Base-by-base conservation (phyloP, 2,797 vertebrate genomes). In the Sebastolobus altivelis region DNA sequence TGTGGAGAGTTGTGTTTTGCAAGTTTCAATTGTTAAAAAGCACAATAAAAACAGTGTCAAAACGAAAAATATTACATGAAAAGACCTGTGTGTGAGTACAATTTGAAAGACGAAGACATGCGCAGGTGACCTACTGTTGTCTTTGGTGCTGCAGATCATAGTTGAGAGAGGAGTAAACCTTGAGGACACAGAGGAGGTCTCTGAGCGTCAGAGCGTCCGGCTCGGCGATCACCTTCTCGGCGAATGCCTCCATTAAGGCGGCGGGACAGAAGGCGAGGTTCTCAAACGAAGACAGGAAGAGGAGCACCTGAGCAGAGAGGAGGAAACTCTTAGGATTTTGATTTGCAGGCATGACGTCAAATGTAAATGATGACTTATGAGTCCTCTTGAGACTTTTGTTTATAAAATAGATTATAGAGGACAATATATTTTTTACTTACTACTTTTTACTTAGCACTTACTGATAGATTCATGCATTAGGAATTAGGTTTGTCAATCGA, bases 81-180 rank as follows among this genome's bases (percentile, higher is more conserved):
- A 22, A 10, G 22, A 25, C 55, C 13, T 12, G 59, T 10, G 60
- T 20, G 1, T 2, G 66, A 9, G 52, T 16, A 9, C 13, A 9
- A 37, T 31, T 2, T 8, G 5, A 69, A 38, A 33, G 13, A 56
- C 2, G 27, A 60, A 31, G 72, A n/a, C 52, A 43, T 5, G 7
- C 2, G 11, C 25, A 25, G 29, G 25, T 4, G 22, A 95, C 97
- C 37, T 94, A 99, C 98, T 85, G 83, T 67, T 93, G 85, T 69
- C 92, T 89, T 59, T 90, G 90, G n/a, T 80, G 72, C 69, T 80
- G 73, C 54, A 95, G 86, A 58, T 94, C 31, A 22, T 96, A 95
- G 93, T 97, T 98, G 4, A 99, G 92, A 35, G 86, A 91, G 2
- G 97, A 96, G 92, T 95, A 99, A 25, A 92, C 87, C 43, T 92